Percentiles rank a stretch among this genome's conserved stretches.
Evolutionary conservation across 2,888 invertebrate genomes (phyloP).

Genomic region (Trichogramma dendrolimi): DNA sequence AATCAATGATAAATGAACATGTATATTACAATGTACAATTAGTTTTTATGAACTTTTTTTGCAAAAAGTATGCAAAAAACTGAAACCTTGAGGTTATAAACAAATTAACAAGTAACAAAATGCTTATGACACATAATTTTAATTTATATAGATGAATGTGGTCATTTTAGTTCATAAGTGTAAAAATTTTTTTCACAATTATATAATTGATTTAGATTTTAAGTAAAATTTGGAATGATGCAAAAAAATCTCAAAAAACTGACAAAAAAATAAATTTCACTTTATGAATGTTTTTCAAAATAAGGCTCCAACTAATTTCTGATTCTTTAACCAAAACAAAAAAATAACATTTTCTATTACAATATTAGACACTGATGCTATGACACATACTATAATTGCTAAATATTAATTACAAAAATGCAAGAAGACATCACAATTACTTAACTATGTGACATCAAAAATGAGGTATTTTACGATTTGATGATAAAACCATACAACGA

Average conservation of each 20-base stretch:
- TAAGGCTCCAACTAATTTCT: slow-evolving; percentile 8
- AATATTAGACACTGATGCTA: slow-evolving; percentile 43
- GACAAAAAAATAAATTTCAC: no score
- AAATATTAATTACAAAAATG: slow-evolving; percentile 32
- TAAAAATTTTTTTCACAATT: no score
- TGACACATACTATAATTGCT: slow-evolving; percentile 39
- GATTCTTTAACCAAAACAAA: slow-evolving; percentile 12
- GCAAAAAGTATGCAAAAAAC: slow-evolving; percentile 2
- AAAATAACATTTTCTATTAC: slow-evolving; percentile 43
- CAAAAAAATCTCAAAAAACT: no score
- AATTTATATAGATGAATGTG: no score
- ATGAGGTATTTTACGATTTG: slow-evolving; percentile 27
- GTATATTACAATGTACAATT: slow-evolving; percentile 24
- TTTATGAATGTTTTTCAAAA: slow-evolving; percentile 17
- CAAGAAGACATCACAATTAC: slow-evolving; percentile 31
- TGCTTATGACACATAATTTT: no score
- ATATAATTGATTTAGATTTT: no score
- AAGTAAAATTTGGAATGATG: no score
- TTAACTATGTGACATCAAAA: slow-evolving; percentile 15
- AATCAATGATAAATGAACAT: slow-evolving; percentile 17
- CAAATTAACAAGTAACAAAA: no score
- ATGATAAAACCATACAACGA: slow-evolving; percentile 23
- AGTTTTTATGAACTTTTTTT: slow-evolving; percentile 12
- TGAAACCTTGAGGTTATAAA: no score
- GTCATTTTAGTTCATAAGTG: no score